Conservation (phyloP, 1,140 invertebrate species). For the Chironomus striatipennis region DNA sequence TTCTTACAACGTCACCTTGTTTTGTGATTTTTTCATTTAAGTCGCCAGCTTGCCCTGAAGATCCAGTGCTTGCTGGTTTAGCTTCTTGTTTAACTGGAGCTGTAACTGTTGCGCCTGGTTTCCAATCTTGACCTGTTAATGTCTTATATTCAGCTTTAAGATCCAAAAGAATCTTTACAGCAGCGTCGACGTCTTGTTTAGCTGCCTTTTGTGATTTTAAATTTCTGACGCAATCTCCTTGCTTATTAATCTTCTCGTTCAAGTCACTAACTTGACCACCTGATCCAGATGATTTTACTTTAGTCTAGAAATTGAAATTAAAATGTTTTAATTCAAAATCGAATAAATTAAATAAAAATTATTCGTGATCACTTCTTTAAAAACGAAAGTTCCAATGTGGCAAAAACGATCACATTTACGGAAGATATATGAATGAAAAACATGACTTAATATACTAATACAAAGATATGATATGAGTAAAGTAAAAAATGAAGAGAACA, state of each 20-base stretch:
- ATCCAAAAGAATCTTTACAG: slow-evolving; percentile 55
- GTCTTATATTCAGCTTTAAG: slow-evolving; percentile 64
- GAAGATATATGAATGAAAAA: not conserved
- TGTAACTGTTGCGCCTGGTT: slow-evolving; percentile 40
- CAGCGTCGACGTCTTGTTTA: slow-evolving; percentile 49
- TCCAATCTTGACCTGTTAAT: slow-evolving; percentile 55
- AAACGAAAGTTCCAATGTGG: not conserved
- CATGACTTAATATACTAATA: not conserved
- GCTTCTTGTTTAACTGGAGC: slow-evolving; percentile 27
- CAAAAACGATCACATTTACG: not conserved
- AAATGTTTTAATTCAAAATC: too few relatives aligned
- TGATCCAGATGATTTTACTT: not conserved
- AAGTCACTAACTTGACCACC: slow-evolving; percentile 25
- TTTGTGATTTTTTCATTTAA: slow-evolving; percentile 50
- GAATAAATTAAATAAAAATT: too few relatives aligned
- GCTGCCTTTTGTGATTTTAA: slow-evolving; percentile 55
- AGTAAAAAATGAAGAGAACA: too few relatives aligned
- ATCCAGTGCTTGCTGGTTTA: slow-evolving; percentile 33
- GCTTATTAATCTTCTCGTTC: slow-evolving; percentile 44
- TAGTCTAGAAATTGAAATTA: not conserved
- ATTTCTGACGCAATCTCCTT: slow-evolving; percentile 62
- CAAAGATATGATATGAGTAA: not conserved
- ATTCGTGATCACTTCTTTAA: not conserved
- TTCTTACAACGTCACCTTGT: slow-evolving; percentile 66
- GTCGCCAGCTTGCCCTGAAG: slow-evolving; percentile 31